Conservation (phyloP, 2,113 vertebrate species). For the Colaptes auratus region DNA sequence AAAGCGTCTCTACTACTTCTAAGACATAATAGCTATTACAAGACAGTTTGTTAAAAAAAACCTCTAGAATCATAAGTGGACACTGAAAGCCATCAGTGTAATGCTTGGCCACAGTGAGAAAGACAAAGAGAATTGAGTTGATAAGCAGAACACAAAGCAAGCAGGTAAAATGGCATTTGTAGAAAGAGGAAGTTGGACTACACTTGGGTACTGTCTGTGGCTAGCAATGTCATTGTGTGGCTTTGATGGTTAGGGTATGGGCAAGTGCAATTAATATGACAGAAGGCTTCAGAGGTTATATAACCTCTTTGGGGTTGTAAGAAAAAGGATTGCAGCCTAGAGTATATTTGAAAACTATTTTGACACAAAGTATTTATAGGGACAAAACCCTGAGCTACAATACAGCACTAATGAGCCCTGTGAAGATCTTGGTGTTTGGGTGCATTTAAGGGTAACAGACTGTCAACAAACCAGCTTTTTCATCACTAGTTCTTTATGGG, state of each 20-base stretch:
- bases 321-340: not conserved
- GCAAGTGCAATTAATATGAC: not conserved
- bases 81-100: not conserved
- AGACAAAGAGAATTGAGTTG: not conserved
- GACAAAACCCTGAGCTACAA: slow-evolving; percentile 27
- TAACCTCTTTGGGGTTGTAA: not conserved
- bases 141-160: not conserved
- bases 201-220: not conserved
- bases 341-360: not conserved
- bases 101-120: not conserved
- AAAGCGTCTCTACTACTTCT: not conserved
- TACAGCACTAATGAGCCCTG: slow-evolving; percentile 43
- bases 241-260: not conserved
- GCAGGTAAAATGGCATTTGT: not conserved
- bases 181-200: not conserved
- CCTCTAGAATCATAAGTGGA: not conserved
- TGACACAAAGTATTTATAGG: not conserved
- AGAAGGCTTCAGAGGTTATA: not conserved
- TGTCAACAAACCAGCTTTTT: slow-evolving; percentile 53
- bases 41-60: not conserved
- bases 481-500: slow-evolving; percentile 31
- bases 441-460: slow-evolving; percentile 45
- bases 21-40: not conserved
- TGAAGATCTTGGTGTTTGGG: slow-evolving; percentile 57
- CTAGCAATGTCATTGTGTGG: accelerated